Evolutionary conservation across 2,888 invertebrate genomes (phyloP).

Genomic region (Xylota sylvarum): DNA sequence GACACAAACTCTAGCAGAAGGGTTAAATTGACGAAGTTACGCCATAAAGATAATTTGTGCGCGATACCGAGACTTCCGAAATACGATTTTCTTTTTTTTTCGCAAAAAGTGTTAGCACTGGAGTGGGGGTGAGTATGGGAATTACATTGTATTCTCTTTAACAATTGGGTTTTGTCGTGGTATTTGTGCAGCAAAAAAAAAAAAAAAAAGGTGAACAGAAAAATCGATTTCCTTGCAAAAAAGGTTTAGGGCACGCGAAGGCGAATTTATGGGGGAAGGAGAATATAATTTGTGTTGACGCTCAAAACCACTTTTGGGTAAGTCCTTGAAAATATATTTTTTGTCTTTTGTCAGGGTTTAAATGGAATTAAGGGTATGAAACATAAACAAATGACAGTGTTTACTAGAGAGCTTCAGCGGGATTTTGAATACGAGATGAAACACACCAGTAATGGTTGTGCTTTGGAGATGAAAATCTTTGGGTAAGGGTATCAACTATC

Average conservation of each 20-base stretch:
- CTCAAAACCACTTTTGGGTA: conserved; percentile 29
- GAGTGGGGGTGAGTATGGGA: background rate
- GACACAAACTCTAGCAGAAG: conserved; percentile 29
- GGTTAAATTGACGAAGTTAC: conserved; percentile 43
- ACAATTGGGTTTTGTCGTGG: background rate
- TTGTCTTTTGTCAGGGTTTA: conserved; percentile 8
- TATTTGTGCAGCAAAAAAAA: background rate
- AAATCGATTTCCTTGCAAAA: conserved; percentile 47
- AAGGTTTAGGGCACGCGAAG: background rate
- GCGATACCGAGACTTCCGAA: conserved; percentile 39
- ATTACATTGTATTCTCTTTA: conserved; percentile 31
- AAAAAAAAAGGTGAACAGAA: conserved; percentile 1
- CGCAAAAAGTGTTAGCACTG: background rate
- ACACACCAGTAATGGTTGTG: background rate
- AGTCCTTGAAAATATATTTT: conserved; percentile 33
- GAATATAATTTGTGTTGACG: conserved; percentile 33
- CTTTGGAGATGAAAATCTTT: background rate
- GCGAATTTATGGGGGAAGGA: background rate
- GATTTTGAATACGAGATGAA: background rate
- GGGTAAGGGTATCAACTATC: background rate
- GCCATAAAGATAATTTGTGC: conserved; percentile 41
- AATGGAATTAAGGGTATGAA: conserved; percentile 34
- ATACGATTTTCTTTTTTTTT: conserved; percentile 15
- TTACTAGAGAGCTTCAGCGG: conserved; percentile 1
- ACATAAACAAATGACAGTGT: conserved; percentile 29